A percentile compares a stretch with the other conserved stretches of the same genome.
These are phyloP conservation scores for Tetraneura akinire DNA, from an alignment of 1,140 invertebrate genomes.

Conservation along the genomic window DNA sequence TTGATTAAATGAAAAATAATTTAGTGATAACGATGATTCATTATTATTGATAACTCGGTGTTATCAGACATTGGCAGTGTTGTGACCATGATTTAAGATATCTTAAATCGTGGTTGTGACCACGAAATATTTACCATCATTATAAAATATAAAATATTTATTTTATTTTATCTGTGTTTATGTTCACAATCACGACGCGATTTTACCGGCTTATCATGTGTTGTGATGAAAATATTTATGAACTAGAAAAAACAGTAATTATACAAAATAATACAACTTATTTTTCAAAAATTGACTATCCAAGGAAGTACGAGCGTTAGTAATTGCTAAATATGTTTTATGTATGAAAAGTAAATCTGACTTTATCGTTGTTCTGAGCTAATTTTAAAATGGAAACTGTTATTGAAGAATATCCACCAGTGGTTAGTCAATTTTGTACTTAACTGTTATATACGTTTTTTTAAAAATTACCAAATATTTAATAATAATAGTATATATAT, in stretches of 20 bases:
- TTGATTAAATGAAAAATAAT: constrained; percentile 30
- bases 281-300: too few species aligned
- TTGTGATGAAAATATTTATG: neutral
- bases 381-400: constrained; percentile 7
- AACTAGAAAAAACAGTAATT: neutral
- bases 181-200: too few species aligned
- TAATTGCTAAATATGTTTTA: too few species aligned
- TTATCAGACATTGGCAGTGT: neutral
- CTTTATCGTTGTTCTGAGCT: too few species aligned
- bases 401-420: constrained; percentile 28
- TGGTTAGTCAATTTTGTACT: neutral
- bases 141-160: too few species aligned
- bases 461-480: neutral
- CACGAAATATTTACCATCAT: too few species aligned
- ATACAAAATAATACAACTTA: neutral
- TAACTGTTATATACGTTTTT: neutral
- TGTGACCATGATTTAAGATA: neutral
- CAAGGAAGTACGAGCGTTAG: too few species aligned
- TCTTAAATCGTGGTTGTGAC: neutral
- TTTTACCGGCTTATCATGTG: too few species aligned
- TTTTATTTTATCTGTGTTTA: too few species aligned
- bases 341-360: too few species aligned
- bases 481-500: neutral
- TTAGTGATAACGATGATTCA: constrained; percentile 19
- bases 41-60: neutral